Conservation (phyloP, 1,140 invertebrate genomes). For the Hesperophylax magnus region DNA sequence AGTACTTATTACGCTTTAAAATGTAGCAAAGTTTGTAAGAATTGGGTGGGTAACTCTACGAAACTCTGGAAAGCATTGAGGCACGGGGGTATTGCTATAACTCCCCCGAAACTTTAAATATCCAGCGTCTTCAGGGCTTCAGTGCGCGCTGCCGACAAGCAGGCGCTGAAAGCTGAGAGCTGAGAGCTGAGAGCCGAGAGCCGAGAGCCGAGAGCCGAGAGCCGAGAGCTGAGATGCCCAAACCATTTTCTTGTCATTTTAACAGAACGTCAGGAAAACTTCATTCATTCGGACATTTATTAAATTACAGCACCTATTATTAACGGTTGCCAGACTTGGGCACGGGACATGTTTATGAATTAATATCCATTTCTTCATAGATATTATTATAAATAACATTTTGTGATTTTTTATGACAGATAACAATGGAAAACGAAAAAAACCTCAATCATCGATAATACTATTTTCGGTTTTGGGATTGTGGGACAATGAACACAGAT, state of each 20-base stretch:
- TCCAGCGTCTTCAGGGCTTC: not conserved
- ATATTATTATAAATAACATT: too few species aligned
- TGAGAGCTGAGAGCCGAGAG: not conserved
- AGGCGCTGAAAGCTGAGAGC: not conserved
- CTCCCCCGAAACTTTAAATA: slow-evolving; percentile 8
- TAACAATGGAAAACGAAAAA: too few species aligned
- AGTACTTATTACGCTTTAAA: slow-evolving; percentile 31
- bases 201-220: not conserved
- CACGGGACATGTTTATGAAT: too few species aligned
- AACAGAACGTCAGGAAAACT: too few species aligned
- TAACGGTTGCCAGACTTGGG: too few species aligned
- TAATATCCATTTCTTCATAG: too few species aligned
- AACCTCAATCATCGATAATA: too few species aligned
- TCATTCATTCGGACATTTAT: too few species aligned
- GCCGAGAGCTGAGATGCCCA: not conserved
- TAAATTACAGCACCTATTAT: too few species aligned
- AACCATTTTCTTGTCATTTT: not conserved
- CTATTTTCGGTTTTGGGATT: too few species aligned
- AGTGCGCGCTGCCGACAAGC: not conserved
- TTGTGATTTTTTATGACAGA: too few species aligned
- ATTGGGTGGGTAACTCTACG: slow-evolving; percentile 11
- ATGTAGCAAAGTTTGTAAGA: slow-evolving; percentile 35
- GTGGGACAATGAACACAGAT: too few species aligned
- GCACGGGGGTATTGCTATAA: slow-evolving; percentile 23
- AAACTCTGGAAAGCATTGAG: slow-evolving; percentile 15